Conservation (phyloP, 2,888 invertebrate species). For the Drosophila kanekoi region DNA sequence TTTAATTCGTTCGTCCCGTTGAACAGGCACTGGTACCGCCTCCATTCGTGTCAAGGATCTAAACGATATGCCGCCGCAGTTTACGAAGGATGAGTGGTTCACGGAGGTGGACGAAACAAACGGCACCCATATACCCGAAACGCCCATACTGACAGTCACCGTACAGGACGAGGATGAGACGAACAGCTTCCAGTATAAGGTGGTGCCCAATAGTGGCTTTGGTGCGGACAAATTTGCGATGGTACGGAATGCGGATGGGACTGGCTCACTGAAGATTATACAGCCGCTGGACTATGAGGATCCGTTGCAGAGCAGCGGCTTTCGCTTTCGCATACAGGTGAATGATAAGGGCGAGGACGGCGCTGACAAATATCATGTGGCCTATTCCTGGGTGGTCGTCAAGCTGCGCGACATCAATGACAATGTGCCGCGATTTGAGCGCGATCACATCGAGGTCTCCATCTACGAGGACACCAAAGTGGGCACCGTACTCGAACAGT, state of each 20-base stretch:
- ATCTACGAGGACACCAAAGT: constrained; percentile 96
- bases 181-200: constrained; percentile 97
- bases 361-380: constrained; percentile 97
- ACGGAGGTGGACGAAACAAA: constrained; percentile 98
- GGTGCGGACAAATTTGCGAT: constrained; percentile 98
- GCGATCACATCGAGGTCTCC: constrained; percentile 95
- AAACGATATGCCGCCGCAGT: constrained; percentile 98
- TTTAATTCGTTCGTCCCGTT: not conserved
- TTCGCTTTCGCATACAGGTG: constrained; percentile 96
- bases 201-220: constrained; percentile 95
- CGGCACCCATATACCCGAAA: constrained; percentile 94
- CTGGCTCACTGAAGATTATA: constrained; percentile 96
- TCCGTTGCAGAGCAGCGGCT: constrained; percentile 96
- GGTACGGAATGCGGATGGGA: constrained; percentile 97
- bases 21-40: constrained; percentile 90
- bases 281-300: constrained; percentile 98
- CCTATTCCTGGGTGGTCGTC: constrained; percentile 97
- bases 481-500: constrained; percentile 95
- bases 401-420: constrained; percentile 97
- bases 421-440: constrained; percentile 97
- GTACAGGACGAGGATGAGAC: constrained; percentile 98
- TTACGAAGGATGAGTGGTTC: constrained; percentile 97
- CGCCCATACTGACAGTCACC: constrained; percentile 96
- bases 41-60: constrained; percentile 97
- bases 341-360: constrained; percentile 96